Conservation (phyloP, 1,140 invertebrate genomes). For the Atta cephalotes region DNA sequence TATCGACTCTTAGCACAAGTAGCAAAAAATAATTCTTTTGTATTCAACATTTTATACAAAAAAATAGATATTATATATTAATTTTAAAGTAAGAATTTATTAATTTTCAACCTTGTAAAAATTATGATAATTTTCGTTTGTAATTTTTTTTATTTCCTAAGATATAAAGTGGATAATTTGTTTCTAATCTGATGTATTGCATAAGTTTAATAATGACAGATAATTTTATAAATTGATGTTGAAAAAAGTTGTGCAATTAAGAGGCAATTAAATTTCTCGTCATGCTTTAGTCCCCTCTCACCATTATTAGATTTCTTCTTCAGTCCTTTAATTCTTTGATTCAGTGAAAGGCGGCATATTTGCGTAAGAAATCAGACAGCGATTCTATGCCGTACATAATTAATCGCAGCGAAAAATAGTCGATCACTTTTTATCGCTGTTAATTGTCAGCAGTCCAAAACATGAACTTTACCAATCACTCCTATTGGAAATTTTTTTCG, state of each 20-base stretch:
- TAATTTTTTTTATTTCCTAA: not conserved
- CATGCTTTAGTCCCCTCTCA: not conserved
- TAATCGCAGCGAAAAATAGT: not conserved
- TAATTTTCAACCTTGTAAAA: not conserved
- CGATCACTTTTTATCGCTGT: not conserved
- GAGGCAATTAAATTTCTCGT: slow-evolving; percentile 6
- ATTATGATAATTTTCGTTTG: not conserved
- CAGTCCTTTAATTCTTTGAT: not conserved
- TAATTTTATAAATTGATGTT: not conserved
- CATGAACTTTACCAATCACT: not conserved
- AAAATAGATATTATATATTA: not conserved
- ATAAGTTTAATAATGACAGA: slow-evolving; percentile 1
- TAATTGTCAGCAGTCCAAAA: slow-evolving; percentile 8
- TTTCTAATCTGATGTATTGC: not conserved
- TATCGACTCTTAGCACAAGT: not conserved
- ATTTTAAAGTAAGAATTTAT: not conserved
- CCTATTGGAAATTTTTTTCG: not conserved
- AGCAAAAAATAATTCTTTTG: not conserved
- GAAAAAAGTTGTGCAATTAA: not conserved
- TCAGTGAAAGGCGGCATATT: slow-evolving; percentile 11
- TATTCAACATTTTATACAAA: not conserved
- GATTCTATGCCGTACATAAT: not conserved
- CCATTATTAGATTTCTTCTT: not conserved
- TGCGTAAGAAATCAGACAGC: slow-evolving; percentile 1
- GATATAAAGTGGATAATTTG: not conserved